phyloP scores from a whole-genome alignment of 1,140 invertebrate genomes.

The Brachionus manjavacas region DNA sequence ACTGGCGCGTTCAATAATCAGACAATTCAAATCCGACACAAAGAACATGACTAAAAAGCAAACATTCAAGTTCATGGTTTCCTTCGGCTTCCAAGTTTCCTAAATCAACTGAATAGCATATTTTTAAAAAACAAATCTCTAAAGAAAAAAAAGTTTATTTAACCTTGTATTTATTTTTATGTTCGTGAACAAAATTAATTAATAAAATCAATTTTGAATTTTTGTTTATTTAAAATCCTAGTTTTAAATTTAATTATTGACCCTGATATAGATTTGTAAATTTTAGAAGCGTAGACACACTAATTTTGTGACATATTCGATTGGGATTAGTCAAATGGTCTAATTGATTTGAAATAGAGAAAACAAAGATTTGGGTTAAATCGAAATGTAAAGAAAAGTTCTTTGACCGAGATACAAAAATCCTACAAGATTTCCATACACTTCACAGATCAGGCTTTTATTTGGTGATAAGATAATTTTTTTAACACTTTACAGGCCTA shows the following conservation, averaged over 20 bases:
- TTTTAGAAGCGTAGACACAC: background rate
- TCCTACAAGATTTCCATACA: background rate
- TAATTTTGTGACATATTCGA: background rate
- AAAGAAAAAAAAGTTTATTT: constrained; percentile 7
- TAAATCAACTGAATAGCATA: constrained; percentile 10
- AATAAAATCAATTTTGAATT: constrained; percentile 23
- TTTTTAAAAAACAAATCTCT: background rate
- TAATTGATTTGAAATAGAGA: constrained; percentile 12
- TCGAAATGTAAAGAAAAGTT: background rate
- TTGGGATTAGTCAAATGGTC: background rate
- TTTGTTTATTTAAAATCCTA: background rate
- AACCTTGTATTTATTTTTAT: constrained; percentile 22
- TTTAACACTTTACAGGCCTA: background rate
- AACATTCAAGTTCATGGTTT: background rate
- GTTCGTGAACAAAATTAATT: background rate
- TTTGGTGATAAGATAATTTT: constrained; percentile 3
- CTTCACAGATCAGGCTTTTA: background rate
- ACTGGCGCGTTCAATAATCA: background rate
- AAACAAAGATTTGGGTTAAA: background rate
- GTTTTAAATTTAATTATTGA: constrained; percentile 32
- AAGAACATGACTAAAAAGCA: background rate
- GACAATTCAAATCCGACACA: background rate
- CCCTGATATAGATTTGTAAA: background rate
- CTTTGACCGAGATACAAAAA: background rate
- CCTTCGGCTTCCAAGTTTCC: background rate